A percentile compares a stretch with the other conserved stretches of the same genome.
Conservation (phyloP, 2,797 vertebrate species). For the Anisognathus igniventris region DNA sequence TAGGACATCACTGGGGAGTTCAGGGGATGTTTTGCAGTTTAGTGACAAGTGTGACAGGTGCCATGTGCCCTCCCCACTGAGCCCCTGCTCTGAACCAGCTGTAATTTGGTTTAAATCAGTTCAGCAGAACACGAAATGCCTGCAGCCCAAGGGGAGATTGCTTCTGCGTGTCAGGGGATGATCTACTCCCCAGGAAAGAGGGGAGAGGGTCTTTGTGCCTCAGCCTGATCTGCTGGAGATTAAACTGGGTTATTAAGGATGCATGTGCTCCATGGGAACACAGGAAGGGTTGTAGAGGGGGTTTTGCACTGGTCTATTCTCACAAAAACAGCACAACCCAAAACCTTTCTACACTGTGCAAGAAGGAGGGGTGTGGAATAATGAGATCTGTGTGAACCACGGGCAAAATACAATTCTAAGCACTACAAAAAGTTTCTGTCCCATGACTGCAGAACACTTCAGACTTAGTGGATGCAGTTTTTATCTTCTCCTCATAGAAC, state of each 20-base stretch:
- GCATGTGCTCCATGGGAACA: neutral
- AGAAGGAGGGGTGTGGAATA: neutral
- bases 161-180: neutral
- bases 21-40: conserved; percentile 58
- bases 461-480: neutral
- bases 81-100: neutral
- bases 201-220: neutral
- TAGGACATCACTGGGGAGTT: conserved; percentile 1
- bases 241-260: neutral
- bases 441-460: neutral
- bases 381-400: neutral
- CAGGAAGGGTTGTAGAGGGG: neutral
- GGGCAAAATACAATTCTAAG: neutral
- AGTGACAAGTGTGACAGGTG: conserved; percentile 56
- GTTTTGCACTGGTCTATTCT: neutral
- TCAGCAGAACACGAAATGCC: neutral
- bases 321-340: neutral
- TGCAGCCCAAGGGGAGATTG: neutral
- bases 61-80: neutral
- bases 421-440: neutral
- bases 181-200: neutral
- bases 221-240: neutral
- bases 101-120: neutral
- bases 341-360: fast-evolving
- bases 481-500: neutral